Percentiles rank a stretch among this genome's conserved stretches.
These are phyloP conservation scores for Argyra leucocephala DNA, from an alignment of 2,888 invertebrate species.

Conservation along the genomic window DNA sequence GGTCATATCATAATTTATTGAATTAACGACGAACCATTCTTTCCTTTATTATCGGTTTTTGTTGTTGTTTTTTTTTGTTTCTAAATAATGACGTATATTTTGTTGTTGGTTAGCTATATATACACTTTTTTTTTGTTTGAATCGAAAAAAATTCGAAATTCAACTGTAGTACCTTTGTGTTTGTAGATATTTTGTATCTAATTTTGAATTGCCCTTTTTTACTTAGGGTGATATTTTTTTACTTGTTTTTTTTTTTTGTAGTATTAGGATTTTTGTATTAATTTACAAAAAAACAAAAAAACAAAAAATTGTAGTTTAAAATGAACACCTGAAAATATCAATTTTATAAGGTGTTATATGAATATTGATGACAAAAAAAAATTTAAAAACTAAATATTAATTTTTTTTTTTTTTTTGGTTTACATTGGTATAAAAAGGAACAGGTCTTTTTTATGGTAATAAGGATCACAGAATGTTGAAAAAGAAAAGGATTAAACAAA, in stretches of 20 bases:
- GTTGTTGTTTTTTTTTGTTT: no score
- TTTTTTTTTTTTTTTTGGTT: no score
- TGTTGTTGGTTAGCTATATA: background rate
- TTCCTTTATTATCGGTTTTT: no score
- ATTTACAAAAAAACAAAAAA: background rate
- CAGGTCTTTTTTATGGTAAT: no score
- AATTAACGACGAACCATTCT: background rate
- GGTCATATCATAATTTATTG: background rate
- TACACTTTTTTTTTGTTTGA: background rate
- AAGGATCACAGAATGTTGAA: no score
- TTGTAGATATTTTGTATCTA: background rate
- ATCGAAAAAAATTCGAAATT: no score
- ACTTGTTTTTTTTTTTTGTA: background rate
- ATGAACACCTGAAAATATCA: conserved; percentile 1
- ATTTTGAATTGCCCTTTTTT: background rate
- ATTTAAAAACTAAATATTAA: background rate
- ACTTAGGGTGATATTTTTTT: background rate
- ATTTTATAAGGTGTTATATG: background rate
- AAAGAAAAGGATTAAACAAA: no score
- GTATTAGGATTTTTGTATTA: background rate
- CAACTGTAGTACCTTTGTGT: no score
- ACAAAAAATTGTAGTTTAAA: background rate
- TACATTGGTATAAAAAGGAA: no score
- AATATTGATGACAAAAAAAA: background rate
- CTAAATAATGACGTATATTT: background rate